Evolutionary conservation across 2,888 invertebrate species (phyloP).

Genomic region (Drosophila putrida): DNA sequence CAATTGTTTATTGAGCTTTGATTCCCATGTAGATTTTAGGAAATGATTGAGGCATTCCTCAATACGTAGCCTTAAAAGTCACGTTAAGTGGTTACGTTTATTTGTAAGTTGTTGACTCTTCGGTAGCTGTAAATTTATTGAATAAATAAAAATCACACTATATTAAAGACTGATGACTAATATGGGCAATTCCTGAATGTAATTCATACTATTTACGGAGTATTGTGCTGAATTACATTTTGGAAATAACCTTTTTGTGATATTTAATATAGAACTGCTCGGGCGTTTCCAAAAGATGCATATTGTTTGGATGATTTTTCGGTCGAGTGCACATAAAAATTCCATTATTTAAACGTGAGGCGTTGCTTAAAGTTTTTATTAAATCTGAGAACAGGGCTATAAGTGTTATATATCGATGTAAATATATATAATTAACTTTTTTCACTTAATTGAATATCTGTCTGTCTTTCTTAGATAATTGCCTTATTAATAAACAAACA

Average conservation of each 20-base stretch:
- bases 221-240: constrained; percentile 10
- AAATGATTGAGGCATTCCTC: constrained; percentile 7
- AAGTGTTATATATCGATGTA: not conserved
- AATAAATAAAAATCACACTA: constrained; percentile 25
- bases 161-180: constrained; percentile 5
- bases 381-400: not conserved
- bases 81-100: too few relatives aligned
- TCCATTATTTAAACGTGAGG: constrained; percentile 13
- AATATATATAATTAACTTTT: not conserved
- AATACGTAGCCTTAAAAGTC: not conserved
- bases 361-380: constrained; percentile 4
- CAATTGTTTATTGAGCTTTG: constrained; percentile 42
- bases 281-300: constrained; percentile 15
- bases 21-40: constrained; percentile 29
- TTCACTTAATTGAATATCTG: not conserved
- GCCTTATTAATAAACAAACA: not conserved
- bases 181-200: constrained; percentile 11
- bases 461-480: not conserved
- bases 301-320: constrained; percentile 24
- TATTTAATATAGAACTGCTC: not conserved
- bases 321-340: constrained; percentile 34
- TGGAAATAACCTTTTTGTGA: constrained; percentile 19
- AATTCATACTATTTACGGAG: constrained; percentile 29
- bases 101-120: constrained; percentile 2
- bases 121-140: not conserved